Evolutionary conservation across 2,888 invertebrate genomes (phyloP).

Genomic region (Diaprepes abbreviatus): DNA sequence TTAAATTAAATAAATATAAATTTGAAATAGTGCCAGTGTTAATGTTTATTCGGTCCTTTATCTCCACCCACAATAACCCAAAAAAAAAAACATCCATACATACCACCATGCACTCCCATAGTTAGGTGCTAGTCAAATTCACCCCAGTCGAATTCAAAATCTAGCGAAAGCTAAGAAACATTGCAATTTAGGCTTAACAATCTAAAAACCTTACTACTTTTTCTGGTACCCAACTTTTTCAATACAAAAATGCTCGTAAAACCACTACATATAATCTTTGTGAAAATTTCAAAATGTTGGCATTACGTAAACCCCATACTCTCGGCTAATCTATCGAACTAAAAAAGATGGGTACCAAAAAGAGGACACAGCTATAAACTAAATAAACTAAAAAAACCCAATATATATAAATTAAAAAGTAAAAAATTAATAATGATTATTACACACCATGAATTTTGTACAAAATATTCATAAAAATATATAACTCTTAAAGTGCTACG

Average conservation of each 20-base stretch:
- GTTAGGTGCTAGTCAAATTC: conserved; percentile 57
- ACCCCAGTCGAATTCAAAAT: conserved; percentile 62
- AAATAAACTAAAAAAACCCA: conserved; percentile 57
- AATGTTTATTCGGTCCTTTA: background rate
- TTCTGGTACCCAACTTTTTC: conserved; percentile 18
- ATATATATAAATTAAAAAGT: conserved; percentile 50
- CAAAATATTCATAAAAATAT: conserved; percentile 31
- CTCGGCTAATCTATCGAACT: too few species aligned
- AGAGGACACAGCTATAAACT: conserved; percentile 42
- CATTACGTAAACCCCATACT: too few species aligned
- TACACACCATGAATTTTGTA: conserved; percentile 54
- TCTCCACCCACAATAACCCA: conserved; percentile 3
- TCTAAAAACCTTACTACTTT: conserved; percentile 41
- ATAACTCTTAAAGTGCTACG: conserved; percentile 26
- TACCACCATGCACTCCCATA: conserved; percentile 39
- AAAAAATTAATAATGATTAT: conserved; percentile 52
- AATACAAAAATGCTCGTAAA: too few species aligned
- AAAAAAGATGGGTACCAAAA: conserved; percentile 22
- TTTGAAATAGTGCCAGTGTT: background rate
- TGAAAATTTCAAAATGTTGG: too few species aligned
- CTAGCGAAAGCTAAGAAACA: conserved; percentile 64
- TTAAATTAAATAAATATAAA: too few species aligned
- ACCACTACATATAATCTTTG: too few species aligned
- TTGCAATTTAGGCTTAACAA: conserved; percentile 39
- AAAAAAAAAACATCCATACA: conserved; percentile 11